phyloP scores from a whole-genome alignment of 2,113 vertebrate species.

The Pogonocichla stellata region DNA sequence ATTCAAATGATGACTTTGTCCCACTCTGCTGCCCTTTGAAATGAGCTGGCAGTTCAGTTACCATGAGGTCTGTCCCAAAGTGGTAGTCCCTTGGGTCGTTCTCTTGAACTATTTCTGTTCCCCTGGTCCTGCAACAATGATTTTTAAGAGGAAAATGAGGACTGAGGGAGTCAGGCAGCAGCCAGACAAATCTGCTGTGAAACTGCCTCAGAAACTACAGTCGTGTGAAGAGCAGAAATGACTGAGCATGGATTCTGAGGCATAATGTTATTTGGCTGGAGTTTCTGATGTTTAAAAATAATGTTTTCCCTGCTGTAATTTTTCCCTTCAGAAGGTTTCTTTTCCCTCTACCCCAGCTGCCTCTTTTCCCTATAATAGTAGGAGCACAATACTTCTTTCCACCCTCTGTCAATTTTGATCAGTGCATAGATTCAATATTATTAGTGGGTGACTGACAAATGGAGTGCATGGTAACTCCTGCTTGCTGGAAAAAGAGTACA shows the following conservation, averaged over 20 bases:
- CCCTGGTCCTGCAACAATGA: background rate
- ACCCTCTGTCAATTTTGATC: background rate
- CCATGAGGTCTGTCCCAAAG: background rate
- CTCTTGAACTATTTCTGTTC: background rate
- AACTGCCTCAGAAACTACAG: background rate
- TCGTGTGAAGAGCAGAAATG: background rate
- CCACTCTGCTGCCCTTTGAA: background rate
- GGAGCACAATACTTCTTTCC: background rate
- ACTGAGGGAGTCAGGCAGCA: background rate
- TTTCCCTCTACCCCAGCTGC: background rate
- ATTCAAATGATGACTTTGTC: background rate
- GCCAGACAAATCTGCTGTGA: background rate
- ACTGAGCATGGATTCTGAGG: background rate
- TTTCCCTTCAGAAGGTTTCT: background rate
- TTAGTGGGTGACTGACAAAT: background rate
- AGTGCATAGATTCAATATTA: background rate
- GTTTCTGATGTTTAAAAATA: slow-evolving; percentile 32
- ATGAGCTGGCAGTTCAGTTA: background rate
- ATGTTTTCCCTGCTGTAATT: background rate
- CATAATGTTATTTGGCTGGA: slow-evolving; percentile 12
- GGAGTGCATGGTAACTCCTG: background rate
- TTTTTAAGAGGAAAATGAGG: background rate
- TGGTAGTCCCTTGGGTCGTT: background rate
- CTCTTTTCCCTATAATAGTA: background rate
- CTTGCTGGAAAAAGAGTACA: background rate